Evolutionary conservation across 2,113 vertebrate genomes (phyloP).

Genomic region (Heliornis fulica): DNA sequence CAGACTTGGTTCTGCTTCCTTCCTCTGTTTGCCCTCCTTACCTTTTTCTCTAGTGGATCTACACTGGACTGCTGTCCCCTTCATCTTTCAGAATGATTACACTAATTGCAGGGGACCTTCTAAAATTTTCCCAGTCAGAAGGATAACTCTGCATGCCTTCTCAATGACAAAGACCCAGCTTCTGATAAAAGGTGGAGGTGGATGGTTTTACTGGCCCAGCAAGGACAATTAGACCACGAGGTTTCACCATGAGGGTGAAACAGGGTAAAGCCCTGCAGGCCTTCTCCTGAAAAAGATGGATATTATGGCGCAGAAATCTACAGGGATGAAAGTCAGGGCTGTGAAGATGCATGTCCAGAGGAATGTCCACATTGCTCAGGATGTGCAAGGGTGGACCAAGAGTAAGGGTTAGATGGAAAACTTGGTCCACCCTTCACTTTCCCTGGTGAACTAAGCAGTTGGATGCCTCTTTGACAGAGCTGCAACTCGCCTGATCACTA

Average conservation of each 20-base stretch:
- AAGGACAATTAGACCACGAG: background rate
- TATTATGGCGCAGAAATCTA: fast-evolving
- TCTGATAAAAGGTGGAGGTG: fast-evolving
- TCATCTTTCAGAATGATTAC: background rate
- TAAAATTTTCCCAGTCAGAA: background rate
- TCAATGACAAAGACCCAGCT: background rate
- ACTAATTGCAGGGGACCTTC: background rate
- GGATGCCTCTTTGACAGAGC: fast-evolving
- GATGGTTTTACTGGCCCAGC: background rate
- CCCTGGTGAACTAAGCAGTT: fast-evolving
- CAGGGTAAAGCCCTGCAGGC: background rate
- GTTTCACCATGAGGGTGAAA: background rate
- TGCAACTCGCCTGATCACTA: fast-evolving
- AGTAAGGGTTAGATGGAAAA: background rate
- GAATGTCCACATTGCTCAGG: background rate
- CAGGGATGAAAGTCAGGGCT: background rate
- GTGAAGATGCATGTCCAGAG: background rate
- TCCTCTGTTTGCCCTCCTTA: background rate
- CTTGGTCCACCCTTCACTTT: fast-evolving
- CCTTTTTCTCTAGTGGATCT: background rate
- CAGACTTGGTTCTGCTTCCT: background rate
- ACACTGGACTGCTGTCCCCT: fast-evolving
- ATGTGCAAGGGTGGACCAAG: background rate
- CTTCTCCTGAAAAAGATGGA: background rate
- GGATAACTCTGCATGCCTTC: background rate